Evolutionary conservation across 2,797 vertebrate genomes (phyloP).

Genomic region (Podarcis siculus): DNA sequence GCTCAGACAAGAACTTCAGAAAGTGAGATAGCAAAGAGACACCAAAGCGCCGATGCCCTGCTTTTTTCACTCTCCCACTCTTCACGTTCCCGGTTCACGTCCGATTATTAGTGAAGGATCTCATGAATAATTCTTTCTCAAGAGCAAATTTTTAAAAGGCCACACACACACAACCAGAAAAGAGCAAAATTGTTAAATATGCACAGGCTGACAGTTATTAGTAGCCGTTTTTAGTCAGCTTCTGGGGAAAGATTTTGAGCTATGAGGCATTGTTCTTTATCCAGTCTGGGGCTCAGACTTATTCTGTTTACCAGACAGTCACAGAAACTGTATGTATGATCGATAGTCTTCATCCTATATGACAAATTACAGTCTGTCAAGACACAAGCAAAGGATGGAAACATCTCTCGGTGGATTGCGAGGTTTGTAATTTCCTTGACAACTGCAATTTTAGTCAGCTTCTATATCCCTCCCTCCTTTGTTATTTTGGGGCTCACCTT

Average conservation of each 20-base stretch:
- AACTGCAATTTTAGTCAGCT: conserved; percentile 36
- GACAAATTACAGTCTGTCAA: conserved; percentile 58
- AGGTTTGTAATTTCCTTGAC: conserved; percentile 58
- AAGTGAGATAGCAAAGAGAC: conserved; percentile 85
- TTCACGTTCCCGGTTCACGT: conserved; percentile 51
- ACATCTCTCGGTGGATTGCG: conserved; percentile 51
- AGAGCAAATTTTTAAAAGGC: conserved; percentile 5
- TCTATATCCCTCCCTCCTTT: background rate
- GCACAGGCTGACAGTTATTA: conserved; percentile 52
- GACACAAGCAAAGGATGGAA: conserved; percentile 59
- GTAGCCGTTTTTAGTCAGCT: conserved; percentile 48
- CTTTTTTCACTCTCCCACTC: conserved; percentile 36
- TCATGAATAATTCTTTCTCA: conserved; percentile 53
- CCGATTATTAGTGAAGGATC: conserved; percentile 63
- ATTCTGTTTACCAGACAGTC: conserved; percentile 38
- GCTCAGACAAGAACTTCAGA: conserved; percentile 96
- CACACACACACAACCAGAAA: background rate
- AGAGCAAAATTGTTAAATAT: conserved; percentile 10
- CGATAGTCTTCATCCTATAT: conserved; percentile 49
- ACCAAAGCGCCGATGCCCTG: background rate
- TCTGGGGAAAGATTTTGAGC: conserved; percentile 44
- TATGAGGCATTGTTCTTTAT: conserved; percentile 28
- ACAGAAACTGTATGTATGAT: conserved; percentile 48
- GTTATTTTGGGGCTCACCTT: background rate
- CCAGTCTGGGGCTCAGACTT: conserved; percentile 30